These are phyloP conservation scores for Gavia stellata DNA, from an alignment of 2,113 vertebrate genomes.

Conservation along the genomic window DNA sequence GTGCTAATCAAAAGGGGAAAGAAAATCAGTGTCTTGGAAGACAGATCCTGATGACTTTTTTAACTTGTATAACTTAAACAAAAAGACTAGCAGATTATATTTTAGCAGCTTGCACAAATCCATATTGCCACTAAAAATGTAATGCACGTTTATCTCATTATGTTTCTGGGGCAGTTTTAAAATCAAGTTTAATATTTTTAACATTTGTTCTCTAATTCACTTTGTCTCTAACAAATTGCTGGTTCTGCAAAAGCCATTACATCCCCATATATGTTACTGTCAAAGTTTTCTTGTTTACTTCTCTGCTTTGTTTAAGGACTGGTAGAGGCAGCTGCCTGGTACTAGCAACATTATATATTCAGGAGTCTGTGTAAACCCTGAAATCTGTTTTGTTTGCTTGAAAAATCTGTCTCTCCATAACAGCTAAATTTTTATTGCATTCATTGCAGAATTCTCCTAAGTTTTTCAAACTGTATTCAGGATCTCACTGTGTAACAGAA, in stretches of 20 bases:
- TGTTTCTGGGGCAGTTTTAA: slow-evolving; percentile 58
- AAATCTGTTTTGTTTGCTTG: slow-evolving; percentile 3
- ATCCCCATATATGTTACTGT: not conserved
- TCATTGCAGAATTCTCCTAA: slow-evolving; percentile 34
- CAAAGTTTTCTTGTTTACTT: slow-evolving; percentile 18
- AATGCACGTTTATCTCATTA: slow-evolving; percentile 43
- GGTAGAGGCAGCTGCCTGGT: slow-evolving; percentile 37
- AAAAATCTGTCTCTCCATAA: slow-evolving; percentile 1
- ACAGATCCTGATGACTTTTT: slow-evolving; percentile 35
- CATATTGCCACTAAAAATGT: slow-evolving; percentile 50
- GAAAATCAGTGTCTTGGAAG: slow-evolving; percentile 33
- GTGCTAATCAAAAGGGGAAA: slow-evolving; percentile 51
- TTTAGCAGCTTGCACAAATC: slow-evolving; percentile 66
- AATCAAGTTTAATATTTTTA: slow-evolving; percentile 44
- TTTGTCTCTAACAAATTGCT: slow-evolving; percentile 43
- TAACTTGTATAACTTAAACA: slow-evolving; percentile 45
- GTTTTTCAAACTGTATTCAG: not conserved
- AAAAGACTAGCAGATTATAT: slow-evolving; percentile 40
- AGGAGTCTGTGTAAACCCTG: not conserved
- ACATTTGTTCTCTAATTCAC: slow-evolving; percentile 25
- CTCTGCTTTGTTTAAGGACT: slow-evolving; percentile 24
- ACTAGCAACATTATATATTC: not conserved
- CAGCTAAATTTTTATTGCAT: slow-evolving; percentile 16
- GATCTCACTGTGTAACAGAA: slow-evolving; percentile 50
- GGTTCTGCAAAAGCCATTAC: slow-evolving; percentile 54